Evolutionary conservation across 1,140 invertebrate species (phyloP).

Genomic region (Elysia chlorotica): DNA sequence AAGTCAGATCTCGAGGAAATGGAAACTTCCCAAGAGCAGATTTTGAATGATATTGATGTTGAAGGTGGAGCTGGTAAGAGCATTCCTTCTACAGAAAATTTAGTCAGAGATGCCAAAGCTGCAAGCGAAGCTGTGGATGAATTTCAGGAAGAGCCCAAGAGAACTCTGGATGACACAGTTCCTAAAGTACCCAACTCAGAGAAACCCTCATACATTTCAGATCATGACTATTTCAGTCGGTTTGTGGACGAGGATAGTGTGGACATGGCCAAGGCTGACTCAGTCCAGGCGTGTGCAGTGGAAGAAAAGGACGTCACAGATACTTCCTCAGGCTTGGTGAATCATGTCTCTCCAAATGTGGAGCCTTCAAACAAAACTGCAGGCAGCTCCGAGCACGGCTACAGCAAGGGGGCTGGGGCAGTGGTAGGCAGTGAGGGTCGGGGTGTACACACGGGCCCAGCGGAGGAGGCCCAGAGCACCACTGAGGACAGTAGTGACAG

Average conservation of each 20-base stretch:
- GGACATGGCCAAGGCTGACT: not conserved
- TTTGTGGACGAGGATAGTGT: not conserved
- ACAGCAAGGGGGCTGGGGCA: not conserved
- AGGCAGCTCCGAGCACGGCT: not conserved
- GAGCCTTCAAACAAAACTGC: not conserved
- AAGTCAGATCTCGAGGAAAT: not conserved
- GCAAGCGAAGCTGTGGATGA: not conserved
- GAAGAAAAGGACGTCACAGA: not conserved
- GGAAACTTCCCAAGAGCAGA: not conserved
- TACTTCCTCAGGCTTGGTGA: not conserved
- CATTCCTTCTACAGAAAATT: not conserved
- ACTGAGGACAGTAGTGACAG: not conserved
- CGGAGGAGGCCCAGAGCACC: not conserved
- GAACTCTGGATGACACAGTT: not conserved
- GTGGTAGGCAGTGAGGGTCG: not conserved
- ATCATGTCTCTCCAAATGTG: not conserved
- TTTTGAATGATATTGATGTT: not conserved
- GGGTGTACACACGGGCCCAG: not conserved
- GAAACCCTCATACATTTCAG: too few relatives aligned
- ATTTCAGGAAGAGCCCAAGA: not conserved
- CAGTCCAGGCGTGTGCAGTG: not conserved
- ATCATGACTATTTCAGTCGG: not conserved
- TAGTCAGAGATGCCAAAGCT: not conserved
- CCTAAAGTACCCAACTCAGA: not conserved
- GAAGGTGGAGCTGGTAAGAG: not conserved